phyloP scores from a whole-genome alignment of 2,888 invertebrate species.

The Prosopocoilus inquinatus region DNA sequence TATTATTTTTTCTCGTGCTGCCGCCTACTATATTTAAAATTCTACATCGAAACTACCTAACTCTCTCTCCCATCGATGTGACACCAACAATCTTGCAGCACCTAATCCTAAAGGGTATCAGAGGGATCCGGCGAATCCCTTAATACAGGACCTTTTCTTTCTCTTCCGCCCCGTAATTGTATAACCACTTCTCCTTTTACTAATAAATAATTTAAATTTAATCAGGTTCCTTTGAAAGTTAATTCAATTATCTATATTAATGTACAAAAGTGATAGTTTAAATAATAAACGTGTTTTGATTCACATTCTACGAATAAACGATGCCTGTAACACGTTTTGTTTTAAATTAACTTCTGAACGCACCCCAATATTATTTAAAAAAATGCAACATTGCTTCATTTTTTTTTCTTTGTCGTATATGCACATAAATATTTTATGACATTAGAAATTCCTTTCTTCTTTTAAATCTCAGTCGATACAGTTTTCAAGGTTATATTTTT shows the following conservation, averaged over 20 bases:
- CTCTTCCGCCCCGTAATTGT: neutral
- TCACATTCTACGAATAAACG: neutral
- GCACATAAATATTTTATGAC: too few species aligned
- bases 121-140: constrained; percentile 33
- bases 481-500: too few species aligned
- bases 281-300: constrained; percentile 32
- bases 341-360: too few species aligned
- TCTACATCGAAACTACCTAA: too few species aligned
- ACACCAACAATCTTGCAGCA: constrained; percentile 20
- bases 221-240: constrained; percentile 47
- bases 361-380: too few species aligned
- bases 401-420: too few species aligned
- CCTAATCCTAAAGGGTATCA: constrained; percentile 25
- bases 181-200: constrained; percentile 24
- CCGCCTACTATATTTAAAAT: too few species aligned
- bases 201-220: constrained; percentile 51
- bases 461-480: too few species aligned
- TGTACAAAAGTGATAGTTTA: constrained; percentile 40
- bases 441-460: too few species aligned
- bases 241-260: constrained; percentile 48
- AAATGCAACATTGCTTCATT: too few species aligned
- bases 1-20: too few species aligned
- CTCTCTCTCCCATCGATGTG: constrained; percentile 2
- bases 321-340: too few species aligned
- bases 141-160: constrained; percentile 29